Percentiles rank a stretch among this genome's conserved stretches.
These are phyloP conservation scores for Empidonax traillii DNA, from an alignment of 2,113 vertebrate species.

Conservation along the genomic window DNA sequence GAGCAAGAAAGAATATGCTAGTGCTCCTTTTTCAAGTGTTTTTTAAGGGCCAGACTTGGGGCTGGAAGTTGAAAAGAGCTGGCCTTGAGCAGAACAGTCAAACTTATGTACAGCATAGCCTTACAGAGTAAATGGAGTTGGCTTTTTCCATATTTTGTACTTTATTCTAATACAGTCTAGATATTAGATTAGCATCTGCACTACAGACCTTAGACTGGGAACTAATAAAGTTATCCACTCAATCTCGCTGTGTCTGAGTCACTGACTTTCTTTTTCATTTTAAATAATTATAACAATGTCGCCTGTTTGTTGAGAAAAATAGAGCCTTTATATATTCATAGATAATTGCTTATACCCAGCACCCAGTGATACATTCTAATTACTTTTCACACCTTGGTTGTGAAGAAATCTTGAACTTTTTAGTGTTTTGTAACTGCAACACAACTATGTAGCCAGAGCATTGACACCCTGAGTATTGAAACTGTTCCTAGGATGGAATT, in stretches of 20 bases:
- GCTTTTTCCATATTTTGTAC: conserved; percentile 40
- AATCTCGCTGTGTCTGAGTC: conserved; percentile 49
- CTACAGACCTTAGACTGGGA: conserved; percentile 45
- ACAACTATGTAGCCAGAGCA: conserved; percentile 17
- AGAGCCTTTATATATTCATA: conserved; percentile 52
- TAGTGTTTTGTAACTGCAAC: conserved; percentile 18
- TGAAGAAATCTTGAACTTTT: conserved; percentile 38
- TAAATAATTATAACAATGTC: conserved; percentile 60
- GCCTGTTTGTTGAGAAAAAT: conserved; percentile 58
- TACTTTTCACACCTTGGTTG: conserved; percentile 57
- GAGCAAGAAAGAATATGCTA: neutral
- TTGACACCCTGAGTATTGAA: neutral
- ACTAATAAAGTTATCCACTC: conserved; percentile 67
- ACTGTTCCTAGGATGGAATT: neutral
- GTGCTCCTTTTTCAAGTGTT: neutral
- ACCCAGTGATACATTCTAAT: conserved; percentile 61
- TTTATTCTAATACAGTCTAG: conserved; percentile 45
- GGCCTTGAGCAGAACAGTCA: neutral
- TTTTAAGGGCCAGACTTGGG: neutral
- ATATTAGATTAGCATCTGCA: conserved; percentile 67
- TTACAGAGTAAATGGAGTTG: neutral
- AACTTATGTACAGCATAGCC: neutral
- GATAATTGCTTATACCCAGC: conserved; percentile 43
- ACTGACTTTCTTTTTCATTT: conserved; percentile 65
- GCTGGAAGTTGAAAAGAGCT: neutral